A percentile compares a stretch with the other conserved stretches of the same genome.
phyloP scores from a whole-genome alignment of 2,888 invertebrate species.

The Baronia brevicornis region DNA sequence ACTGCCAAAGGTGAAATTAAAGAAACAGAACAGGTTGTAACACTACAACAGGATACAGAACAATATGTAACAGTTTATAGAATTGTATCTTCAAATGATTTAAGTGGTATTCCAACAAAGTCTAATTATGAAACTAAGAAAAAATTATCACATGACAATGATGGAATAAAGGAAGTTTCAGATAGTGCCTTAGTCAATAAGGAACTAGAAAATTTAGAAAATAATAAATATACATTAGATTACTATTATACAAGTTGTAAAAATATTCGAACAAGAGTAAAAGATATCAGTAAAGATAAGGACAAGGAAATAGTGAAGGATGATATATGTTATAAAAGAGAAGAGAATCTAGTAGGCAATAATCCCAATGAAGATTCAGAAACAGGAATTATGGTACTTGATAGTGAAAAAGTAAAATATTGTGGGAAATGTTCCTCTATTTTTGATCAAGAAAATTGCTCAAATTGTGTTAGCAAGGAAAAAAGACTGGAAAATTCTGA shows the following conservation, averaged over 20 bases:
- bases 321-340: slow-evolving; percentile 17
- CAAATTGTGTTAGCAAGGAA: slow-evolving; percentile 27
- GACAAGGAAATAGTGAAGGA: slow-evolving; percentile 17
- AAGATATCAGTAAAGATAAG: slow-evolving; percentile 13
- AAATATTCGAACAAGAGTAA: background rate
- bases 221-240: slow-evolving; percentile 19
- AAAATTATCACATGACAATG: slow-evolving; percentile 3
- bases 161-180: slow-evolving; percentile 15
- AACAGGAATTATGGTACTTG: slow-evolving; percentile 25
- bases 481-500: background rate
- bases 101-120: background rate
- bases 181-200: slow-evolving; percentile 7
- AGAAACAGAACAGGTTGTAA: background rate
- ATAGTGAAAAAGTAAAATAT: slow-evolving; percentile 30
- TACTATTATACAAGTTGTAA: slow-evolving; percentile 34
- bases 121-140: background rate
- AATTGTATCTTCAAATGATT: slow-evolving; percentile 3
- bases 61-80: slow-evolving; percentile 13
- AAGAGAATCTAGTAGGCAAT: slow-evolving; percentile 4
- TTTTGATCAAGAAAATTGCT: slow-evolving; percentile 34
- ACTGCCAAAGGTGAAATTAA: background rate
- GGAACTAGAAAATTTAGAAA: slow-evolving; percentile 8
- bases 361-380: slow-evolving; percentile 18
- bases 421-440: slow-evolving; percentile 39
- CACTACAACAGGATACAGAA: slow-evolving; percentile 1